phyloP scores from a whole-genome alignment of 1,140 invertebrate genomes.

The Zaprionus davidi region DNA sequence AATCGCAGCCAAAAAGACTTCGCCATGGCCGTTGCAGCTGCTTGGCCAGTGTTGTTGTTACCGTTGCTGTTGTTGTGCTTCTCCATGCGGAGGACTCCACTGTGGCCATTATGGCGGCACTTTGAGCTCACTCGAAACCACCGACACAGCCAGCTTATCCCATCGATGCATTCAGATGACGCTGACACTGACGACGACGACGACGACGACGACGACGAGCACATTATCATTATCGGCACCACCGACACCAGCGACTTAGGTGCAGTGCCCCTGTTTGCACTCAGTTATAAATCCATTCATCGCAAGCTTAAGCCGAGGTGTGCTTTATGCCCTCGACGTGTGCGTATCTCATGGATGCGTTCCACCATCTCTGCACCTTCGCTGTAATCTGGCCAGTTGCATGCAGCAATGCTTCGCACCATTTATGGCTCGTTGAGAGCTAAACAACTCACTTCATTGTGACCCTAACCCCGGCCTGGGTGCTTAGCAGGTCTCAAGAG shows the following conservation, averaged over 20 bases:
- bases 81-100: slow-evolving; percentile 35
- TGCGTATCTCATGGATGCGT: slow-evolving; percentile 61
- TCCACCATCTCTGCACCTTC: slow-evolving; percentile 51
- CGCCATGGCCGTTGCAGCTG: slow-evolving; percentile 62
- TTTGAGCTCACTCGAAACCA: slow-evolving; percentile 71
- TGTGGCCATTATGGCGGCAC: slow-evolving; percentile 72
- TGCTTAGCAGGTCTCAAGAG: neutral
- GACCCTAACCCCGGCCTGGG: neutral
- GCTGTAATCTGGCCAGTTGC: slow-evolving; percentile 18
- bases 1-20: slow-evolving; percentile 81
- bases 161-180: slow-evolving; percentile 52
- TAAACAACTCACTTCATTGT: slow-evolving; percentile 61
- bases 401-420: slow-evolving; percentile 48
- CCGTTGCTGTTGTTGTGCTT: slow-evolving; percentile 44
- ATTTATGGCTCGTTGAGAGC: slow-evolving; percentile 76
- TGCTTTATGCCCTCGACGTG: slow-evolving; percentile 34
- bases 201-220: slow-evolving; percentile 42
- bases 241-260: slow-evolving; percentile 32
- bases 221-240: slow-evolving; percentile 77
- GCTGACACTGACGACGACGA: slow-evolving; percentile 56
- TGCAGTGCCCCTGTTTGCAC: slow-evolving; percentile 58
- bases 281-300: slow-evolving; percentile 68
- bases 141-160: slow-evolving; percentile 58
- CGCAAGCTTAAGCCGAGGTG: slow-evolving; percentile 26
- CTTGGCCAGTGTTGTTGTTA: slow-evolving; percentile 48